phyloP scores from a whole-genome alignment of 1,140 invertebrate genomes.

The Drosophila arizonae region DNA sequence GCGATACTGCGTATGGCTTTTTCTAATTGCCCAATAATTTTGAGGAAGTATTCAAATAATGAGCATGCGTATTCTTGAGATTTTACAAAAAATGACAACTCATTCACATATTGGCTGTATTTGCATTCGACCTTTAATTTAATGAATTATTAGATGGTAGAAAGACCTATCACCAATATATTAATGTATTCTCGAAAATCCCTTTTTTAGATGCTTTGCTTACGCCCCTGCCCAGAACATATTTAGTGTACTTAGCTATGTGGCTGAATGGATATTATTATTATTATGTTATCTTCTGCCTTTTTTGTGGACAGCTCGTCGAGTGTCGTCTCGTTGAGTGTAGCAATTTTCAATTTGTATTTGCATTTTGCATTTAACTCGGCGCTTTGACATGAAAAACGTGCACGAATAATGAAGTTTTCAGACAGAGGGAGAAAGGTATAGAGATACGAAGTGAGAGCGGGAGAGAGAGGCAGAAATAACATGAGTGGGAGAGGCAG shows the following conservation, averaged over 20 bases:
- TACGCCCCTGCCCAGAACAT: constrained; percentile 6
- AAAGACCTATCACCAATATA: constrained; percentile 1
- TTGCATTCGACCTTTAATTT: too few relatives aligned
- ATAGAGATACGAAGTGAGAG: background rate
- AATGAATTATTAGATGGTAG: too few relatives aligned
- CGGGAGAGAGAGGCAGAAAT: background rate
- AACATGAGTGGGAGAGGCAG: too few relatives aligned
- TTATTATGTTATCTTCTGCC: constrained; percentile 16
- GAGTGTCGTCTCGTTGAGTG: constrained; percentile 54
- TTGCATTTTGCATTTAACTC: constrained; percentile 64
- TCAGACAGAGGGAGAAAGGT: constrained; percentile 14
- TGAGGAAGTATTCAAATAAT: too few relatives aligned
- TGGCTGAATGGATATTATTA: constrained; percentile 12
- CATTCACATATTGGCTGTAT: too few relatives aligned
- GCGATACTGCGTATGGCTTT: too few relatives aligned
- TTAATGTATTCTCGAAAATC: constrained; percentile 46
- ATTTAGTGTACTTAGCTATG: constrained; percentile 13
- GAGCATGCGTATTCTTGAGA: too few relatives aligned
- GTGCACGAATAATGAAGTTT: constrained; percentile 59
- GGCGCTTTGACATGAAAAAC: constrained; percentile 42
- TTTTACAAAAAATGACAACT: too few relatives aligned
- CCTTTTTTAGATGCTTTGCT: background rate
- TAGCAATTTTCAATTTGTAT: constrained; percentile 66
- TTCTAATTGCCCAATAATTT: too few relatives aligned
- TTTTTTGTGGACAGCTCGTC: constrained; percentile 64